These are phyloP conservation scores for Lanistes nyassanus DNA, from an alignment of 1,140 invertebrate genomes.

Conservation along the genomic window DNA sequence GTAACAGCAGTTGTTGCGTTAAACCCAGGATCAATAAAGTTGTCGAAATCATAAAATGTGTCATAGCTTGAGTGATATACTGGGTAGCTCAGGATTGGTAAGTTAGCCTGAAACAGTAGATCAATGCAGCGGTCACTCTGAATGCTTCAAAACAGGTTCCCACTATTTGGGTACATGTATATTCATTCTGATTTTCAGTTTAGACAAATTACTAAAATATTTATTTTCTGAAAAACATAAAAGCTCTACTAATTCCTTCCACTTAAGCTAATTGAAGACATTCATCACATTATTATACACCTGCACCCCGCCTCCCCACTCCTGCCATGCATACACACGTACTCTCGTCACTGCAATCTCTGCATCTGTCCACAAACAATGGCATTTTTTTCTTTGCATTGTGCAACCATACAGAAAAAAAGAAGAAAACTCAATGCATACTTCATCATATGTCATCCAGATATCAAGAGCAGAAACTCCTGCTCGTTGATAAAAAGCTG, in stretches of 20 bases:
- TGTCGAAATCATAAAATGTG: constrained; percentile 59
- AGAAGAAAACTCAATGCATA: not conserved
- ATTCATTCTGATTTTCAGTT: constrained; percentile 3
- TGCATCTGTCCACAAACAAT: constrained; percentile 64
- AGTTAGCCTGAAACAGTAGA: constrained; percentile 22
- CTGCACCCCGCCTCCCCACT: too few relatives aligned
- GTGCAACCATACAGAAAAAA: not conserved
- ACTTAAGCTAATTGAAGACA: too few relatives aligned
- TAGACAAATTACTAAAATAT: constrained; percentile 12
- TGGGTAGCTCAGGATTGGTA: constrained; percentile 57
- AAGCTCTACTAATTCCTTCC: too few relatives aligned
- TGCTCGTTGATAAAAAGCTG: constrained; percentile 58
- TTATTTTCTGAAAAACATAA: too few relatives aligned
- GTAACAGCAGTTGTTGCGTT: constrained; percentile 27
- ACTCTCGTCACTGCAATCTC: constrained; percentile 61
- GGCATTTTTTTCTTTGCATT: constrained; percentile 36
- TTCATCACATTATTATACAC: too few relatives aligned
- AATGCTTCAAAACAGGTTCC: too few relatives aligned
- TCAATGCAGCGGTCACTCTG: too few relatives aligned
- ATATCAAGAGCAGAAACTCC: constrained; percentile 64
- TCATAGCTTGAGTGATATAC: constrained; percentile 68
- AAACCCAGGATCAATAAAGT: constrained; percentile 61
- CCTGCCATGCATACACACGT: too few relatives aligned
- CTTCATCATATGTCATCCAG: constrained; percentile 51
- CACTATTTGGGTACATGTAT: too few relatives aligned